Evolutionary conservation across 2,113 vertebrate genomes (phyloP), one percentile per base, ranked within the genome.

Genomic region (Oncorhynchus nerka): DNA sequence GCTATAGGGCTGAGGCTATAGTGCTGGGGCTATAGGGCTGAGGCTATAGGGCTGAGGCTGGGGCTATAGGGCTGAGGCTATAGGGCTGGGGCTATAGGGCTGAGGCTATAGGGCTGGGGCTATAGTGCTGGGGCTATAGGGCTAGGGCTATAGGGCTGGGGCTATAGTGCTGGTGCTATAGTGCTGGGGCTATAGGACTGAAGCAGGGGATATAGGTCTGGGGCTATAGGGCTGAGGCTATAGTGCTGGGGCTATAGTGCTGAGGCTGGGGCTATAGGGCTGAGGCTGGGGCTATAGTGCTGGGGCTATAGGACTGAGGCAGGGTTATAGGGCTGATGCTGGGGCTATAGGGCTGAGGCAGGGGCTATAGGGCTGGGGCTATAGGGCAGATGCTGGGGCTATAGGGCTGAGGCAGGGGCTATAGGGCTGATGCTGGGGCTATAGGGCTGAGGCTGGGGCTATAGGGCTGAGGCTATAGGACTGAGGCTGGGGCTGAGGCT

Each of bases 361-460:
- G 75, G 34, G 34, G 6, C 34, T 39, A 39, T 39, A 39, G 34
- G 1, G 34, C 7, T 39, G 34, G 7, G 49, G 11, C 11, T 51
- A 51, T 51, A 16, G 49, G 49, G 3, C 49, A 16, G 12, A 16
- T 0, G 49, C 49, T 0, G 34, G 13, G 49, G 49, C 13, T 51
- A 16, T 51, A 51, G 13, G 49, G 12, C 66, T 15, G 81, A 30
- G 0, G 0, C 30, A 0, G 6, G 34, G 34, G 34, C 6, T 39
- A 39, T 39, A 39, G 49, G 13, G 3, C 90, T 87, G 28, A 28
- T 0, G 2, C 26, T 2, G 26, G 26, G 3, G 28, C 28, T 28
- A 28, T 28, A 28, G 28, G 49, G 49, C 90, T 87, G 84, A 1
- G 7, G 5, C 89, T 87, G 84, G 6, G 7, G 7, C 6, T 39